Evolutionary conservation across 2,888 invertebrate species (phyloP).

Genomic region (Stomorhina lunata): DNA sequence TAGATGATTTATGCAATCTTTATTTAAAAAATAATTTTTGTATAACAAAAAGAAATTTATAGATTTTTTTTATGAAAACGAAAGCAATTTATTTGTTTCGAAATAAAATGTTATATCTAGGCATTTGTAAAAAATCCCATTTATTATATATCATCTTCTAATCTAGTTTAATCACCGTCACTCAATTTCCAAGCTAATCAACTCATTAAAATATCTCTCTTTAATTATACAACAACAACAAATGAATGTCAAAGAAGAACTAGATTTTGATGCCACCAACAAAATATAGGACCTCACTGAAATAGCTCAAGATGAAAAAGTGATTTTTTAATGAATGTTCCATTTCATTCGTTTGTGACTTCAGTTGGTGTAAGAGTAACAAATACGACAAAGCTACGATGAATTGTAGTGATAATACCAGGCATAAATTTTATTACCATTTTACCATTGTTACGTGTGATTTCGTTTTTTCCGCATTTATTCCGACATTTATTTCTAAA

Average conservation of each 20-base stretch:
- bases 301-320: slow-evolving; percentile 27
- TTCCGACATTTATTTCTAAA: slow-evolving; percentile 8
- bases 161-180: slow-evolving; percentile 64
- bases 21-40: too few species aligned
- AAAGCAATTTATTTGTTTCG: too few species aligned
- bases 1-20: too few species aligned
- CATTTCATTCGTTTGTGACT: slow-evolving; percentile 34
- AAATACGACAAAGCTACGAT: slow-evolving; percentile 37
- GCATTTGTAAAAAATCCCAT: background rate
- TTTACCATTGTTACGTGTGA: slow-evolving; percentile 43
- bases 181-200: slow-evolving; percentile 66
- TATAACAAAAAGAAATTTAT: too few species aligned
- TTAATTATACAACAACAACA: slow-evolving; percentile 41
- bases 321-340: slow-evolving; percentile 59
- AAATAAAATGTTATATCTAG: too few species aligned
- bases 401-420: slow-evolving; percentile 56
- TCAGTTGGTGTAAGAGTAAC: background rate
- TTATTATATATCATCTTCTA: slow-evolving; percentile 43
- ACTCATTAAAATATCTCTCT: slow-evolving; percentile 64
- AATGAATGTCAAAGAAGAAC: too few species aligned
- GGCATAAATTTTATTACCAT: slow-evolving; percentile 64
- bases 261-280: too few species aligned
- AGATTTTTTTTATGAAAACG: too few species aligned
- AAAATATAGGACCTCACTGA: background rate
- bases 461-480: slow-evolving; percentile 12